Evolutionary conservation across 2,888 invertebrate species (phyloP).

Genomic region (Chrysina gloriosa): DNA sequence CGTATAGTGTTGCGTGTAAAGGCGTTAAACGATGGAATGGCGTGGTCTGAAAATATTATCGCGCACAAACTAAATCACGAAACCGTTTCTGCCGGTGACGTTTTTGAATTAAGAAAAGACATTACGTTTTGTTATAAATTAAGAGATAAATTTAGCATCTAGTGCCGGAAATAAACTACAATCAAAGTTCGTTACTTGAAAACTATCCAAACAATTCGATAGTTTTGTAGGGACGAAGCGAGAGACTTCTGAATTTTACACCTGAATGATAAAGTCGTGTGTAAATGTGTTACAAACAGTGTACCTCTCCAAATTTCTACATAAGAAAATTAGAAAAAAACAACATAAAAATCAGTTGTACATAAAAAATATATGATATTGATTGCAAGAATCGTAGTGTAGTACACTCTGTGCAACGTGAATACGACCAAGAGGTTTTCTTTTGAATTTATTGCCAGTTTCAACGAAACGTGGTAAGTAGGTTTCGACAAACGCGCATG

Average conservation of each 20-base stretch:
- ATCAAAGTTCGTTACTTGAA: constrained; percentile 28
- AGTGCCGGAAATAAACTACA: constrained; percentile 25
- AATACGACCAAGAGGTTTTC: too few relatives aligned
- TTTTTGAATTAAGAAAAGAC: constrained; percentile 26
- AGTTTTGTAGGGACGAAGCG: neutral
- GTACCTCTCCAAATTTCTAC: too few relatives aligned
- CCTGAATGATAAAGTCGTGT: too few relatives aligned
- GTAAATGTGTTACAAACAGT: too few relatives aligned
- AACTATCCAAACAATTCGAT: constrained; percentile 18
- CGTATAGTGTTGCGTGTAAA: neutral
- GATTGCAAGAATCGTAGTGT: too few relatives aligned
- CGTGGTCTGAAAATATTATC: constrained; percentile 9
- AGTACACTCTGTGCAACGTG: too few relatives aligned
- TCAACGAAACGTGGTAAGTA: too few relatives aligned
- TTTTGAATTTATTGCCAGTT: too few relatives aligned
- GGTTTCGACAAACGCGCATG: too few relatives aligned
- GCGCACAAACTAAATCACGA: constrained; percentile 19
- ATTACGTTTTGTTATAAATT: constrained; percentile 31
- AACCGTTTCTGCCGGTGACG: constrained; percentile 22
- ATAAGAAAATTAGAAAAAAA: too few relatives aligned
- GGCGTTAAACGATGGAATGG: neutral
- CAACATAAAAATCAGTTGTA: too few relatives aligned
- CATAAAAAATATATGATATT: too few relatives aligned
- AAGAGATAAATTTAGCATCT: constrained; percentile 27
- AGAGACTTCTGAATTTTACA: neutral